Conservation (phyloP, 2,888 invertebrate species). For the Rambutsinella grinnellia region DNA sequence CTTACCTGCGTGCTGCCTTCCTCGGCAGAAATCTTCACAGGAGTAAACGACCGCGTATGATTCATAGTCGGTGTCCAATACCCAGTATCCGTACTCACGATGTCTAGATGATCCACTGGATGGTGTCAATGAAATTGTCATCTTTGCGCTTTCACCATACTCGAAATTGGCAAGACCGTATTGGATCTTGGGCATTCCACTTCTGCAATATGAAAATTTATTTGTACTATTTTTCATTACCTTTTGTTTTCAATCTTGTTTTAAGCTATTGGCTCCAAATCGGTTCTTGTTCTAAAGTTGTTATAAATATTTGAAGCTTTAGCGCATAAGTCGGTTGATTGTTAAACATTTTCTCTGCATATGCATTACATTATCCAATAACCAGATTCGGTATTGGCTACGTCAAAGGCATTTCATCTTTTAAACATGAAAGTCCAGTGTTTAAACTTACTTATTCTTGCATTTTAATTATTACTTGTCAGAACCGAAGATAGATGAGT, state of each 20-base stretch:
- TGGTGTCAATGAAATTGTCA: slow-evolving; percentile 64
- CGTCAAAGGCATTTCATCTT: neutral
- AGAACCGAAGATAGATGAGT: neutral
- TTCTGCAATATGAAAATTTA: slow-evolving; percentile 59
- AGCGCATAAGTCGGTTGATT: too few species aligned
- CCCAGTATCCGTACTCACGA: slow-evolving; percentile 65
- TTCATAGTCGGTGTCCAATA: slow-evolving; percentile 65
- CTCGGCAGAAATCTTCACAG: slow-evolving; percentile 66
- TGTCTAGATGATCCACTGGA: slow-evolving; percentile 57
- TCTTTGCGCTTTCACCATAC: slow-evolving; percentile 65
- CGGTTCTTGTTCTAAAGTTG: too few species aligned
- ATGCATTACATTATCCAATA: neutral
- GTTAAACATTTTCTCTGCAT: neutral
- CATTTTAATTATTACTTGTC: neutral
- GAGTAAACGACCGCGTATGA: slow-evolving; percentile 66
- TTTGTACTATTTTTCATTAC: too few species aligned
- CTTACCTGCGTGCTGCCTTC: slow-evolving; percentile 64
- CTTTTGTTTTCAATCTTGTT: too few species aligned
- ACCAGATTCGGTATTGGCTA: neutral
- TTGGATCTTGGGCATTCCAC: slow-evolving; percentile 66
- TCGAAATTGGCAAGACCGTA: slow-evolving; percentile 66
- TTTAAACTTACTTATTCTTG: neutral
- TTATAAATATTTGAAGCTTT: too few species aligned
- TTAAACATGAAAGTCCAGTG: neutral
- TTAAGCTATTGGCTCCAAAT: too few species aligned